Evolutionary conservation across 1,140 invertebrate genomes (phyloP), one percentile per base, ranked within the genome.

Genomic region (Bilobella aurantiaca): DNA sequence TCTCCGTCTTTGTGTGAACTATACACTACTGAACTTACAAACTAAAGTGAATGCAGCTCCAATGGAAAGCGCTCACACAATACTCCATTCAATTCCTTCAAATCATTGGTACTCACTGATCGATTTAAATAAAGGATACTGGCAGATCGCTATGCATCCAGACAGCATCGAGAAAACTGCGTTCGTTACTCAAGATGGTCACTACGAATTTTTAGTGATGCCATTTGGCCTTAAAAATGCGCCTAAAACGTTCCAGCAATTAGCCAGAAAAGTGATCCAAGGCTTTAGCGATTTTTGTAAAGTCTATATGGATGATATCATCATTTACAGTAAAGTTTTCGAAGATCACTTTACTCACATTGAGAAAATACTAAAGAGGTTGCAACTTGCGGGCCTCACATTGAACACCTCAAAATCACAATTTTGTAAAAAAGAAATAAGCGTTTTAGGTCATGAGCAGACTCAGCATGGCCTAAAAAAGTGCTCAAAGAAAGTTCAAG

Each of bases 331-430:
- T 2, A 61, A 70, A 3, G 74, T 65, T 14, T 77, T 77, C 59
- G 74, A 79, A 2, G 70, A 77, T 14, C 79, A 82, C 62, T 62
- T 81, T 0, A 30, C 63, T 21, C 57, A 76, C n/a, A 47, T 81
- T 0, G 27, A 58, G 16, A 62, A 70, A 49, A 73, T 82, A 2
- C 72, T 79, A 2, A 49, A 74, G 29, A 65, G 71, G 42, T 67
- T 81, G 3, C 58, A 63, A 23, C 58, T 70, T 49, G 75, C 77
- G 12, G 74, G 75, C 31, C 65, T 82, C 1, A 81, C 78, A 29
- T 67, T 81, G 1, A 81, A 79, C 42, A 71, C 77, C 1, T 60
- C 71, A 59, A 79, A 80, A 71, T 77, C 74, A 31, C 64, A 76
- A 31, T 80, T 81, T 66, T 75, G 72, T 18, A 64, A 75, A 60